These are phyloP conservation scores for Adrianichthys oophorus DNA, from an alignment of 2,797 vertebrate species.

Conservation along the genomic window DNA sequence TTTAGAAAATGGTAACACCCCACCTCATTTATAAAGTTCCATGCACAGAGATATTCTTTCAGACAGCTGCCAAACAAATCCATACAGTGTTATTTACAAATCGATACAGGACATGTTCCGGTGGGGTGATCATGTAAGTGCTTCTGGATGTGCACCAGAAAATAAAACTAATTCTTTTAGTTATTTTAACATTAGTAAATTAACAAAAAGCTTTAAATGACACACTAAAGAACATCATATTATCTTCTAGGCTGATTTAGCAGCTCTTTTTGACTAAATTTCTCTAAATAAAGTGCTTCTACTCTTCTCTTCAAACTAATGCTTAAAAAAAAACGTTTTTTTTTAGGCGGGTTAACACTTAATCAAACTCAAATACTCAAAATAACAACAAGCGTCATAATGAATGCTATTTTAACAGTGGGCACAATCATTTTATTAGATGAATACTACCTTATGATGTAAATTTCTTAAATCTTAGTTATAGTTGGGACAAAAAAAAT, in stretches of 20 bases:
- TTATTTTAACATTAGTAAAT: slow-evolving; percentile 27
- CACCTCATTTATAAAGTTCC: slow-evolving; percentile 79
- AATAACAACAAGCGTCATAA: slow-evolving; percentile 32
- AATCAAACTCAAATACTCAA: slow-evolving; percentile 28
- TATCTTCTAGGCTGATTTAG: too few species aligned
- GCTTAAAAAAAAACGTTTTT: background rate
- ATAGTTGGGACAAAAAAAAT: slow-evolving; percentile 60
- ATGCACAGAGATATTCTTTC: slow-evolving; percentile 64
- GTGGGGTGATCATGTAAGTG: slow-evolving; percentile 22
- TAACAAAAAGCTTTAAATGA: slow-evolving; percentile 7
- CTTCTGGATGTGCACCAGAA: slow-evolving; percentile 40
- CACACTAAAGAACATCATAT: slow-evolving; percentile 2
- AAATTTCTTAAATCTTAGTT: slow-evolving; percentile 63
- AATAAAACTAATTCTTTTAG: slow-evolving; percentile 39
- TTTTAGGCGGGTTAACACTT: slow-evolving; percentile 25
- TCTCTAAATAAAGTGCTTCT: too few species aligned
- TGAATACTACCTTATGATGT: slow-evolving; percentile 51
- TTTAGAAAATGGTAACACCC: slow-evolving; percentile 83
- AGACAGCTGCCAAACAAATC: slow-evolving; percentile 49
- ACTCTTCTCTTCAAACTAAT: too few species aligned
- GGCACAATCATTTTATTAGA: slow-evolving; percentile 23
- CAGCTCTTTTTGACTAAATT: too few species aligned
- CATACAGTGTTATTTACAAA: slow-evolving; percentile 63
- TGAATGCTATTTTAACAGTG: slow-evolving; percentile 32
- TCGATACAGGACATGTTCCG: slow-evolving; percentile 49